Evolutionary conservation across 2,888 invertebrate species (phyloP), one percentile per base, ranked within the genome.

Genomic region (Carpatolechia fugitivella): DNA sequence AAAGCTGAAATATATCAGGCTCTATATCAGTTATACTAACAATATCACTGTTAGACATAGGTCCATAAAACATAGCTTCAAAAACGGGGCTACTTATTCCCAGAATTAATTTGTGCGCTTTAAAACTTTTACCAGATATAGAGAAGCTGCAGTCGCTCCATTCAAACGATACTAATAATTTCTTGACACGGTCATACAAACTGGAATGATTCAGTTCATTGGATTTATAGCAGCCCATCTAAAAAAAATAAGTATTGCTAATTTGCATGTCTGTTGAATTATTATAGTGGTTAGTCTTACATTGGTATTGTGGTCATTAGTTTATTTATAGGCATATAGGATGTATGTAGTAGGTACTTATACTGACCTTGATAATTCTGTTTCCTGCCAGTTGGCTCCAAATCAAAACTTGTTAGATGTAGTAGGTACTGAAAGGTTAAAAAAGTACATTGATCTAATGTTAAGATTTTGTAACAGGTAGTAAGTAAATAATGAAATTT

Each of bases 1-100:
- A 76, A 57, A 91, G 82, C 69, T 91, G 91, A 77, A 94, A 94
- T 61, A 92, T 91, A 52, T 90, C 87, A 24, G 92, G 90, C 64
- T 91, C 90, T 57, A 93, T 92, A 69, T 93, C 93, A 56, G 90
- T 87, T 56, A 93, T 86, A 49, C 76, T 70, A 57, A 93, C 91
- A 61, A 87, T 83, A 49, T 80, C 76, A 61, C 80, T 74, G 56
- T 82, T 81, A 33, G 92, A 91, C 65, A 93, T 67, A 11, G 92
- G 91, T 0, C 94, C 94, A 78, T 91, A 93, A 60, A 93, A 90
- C 93, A 94, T 93, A 24, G 92, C 93, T 77, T 93, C 93, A 82
- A 94, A 94, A 33, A 94, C 93, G 6, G 93, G 93, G 71, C 93
- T 93, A 64, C 91, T 91, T 56, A 92, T 91, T n/a, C 93, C 92